Conservation (phyloP, 2,888 invertebrate genomes). For the Trachelus stipa region DNA sequence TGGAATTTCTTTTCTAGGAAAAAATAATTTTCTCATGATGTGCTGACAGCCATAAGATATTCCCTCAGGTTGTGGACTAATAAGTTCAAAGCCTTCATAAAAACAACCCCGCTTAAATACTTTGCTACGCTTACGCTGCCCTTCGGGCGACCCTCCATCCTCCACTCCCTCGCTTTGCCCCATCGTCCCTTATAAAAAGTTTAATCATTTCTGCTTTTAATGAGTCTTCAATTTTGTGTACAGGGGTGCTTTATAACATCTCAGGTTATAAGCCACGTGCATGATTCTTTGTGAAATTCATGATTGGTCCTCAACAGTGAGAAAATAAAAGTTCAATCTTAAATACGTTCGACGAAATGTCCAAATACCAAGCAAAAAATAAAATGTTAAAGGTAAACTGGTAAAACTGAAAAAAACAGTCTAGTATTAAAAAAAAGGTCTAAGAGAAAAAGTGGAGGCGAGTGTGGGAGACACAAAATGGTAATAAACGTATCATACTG, state of each 20-base stretch:
- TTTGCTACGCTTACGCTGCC: constrained; percentile 21
- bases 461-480: neutral
- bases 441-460: neutral
- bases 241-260: constrained; percentile 6
- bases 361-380: neutral
- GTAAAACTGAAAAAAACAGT: neutral
- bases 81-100: constrained; percentile 39
- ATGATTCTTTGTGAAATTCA: neutral
- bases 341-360: neutral
- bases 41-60: constrained; percentile 30
- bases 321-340: neutral
- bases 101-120: constrained; percentile 40
- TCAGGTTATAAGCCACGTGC: neutral
- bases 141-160: neutral
- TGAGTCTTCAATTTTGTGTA: constrained; percentile 23
- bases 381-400: neutral
- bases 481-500: neutral
- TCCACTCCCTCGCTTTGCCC: constrained; percentile 4
- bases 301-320: neutral
- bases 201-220: constrained; percentile 30
- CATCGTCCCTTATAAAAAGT: constrained; percentile 23
- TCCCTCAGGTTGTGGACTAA: constrained; percentile 33
- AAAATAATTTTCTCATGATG: constrained; percentile 28
- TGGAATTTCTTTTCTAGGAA: neutral
- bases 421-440: neutral